Base-by-base conservation (phyloP, 2,797 vertebrate genomes). In the Hypotaenidia okinawae region DNA sequence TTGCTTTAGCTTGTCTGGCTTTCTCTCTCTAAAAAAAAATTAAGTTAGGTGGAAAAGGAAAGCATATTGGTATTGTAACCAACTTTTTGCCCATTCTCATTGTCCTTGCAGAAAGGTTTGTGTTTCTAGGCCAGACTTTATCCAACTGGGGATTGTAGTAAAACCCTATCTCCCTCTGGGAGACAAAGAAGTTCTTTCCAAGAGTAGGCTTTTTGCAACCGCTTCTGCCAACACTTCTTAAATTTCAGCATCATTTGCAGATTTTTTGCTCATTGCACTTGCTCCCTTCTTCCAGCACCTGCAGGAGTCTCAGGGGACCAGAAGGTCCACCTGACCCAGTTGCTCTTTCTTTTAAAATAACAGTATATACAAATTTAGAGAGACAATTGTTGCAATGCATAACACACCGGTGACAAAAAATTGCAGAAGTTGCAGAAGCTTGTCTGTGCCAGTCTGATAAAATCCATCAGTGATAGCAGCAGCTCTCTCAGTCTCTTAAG, bases 141-240 rank as follows among this genome's bases (percentile, higher is more conserved):
- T 3, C 7, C n/a, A 47, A 0, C 4, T 69, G 82, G 51, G 41
- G 68, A 35, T 66, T 73, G 18, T 39, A 68, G 18, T 37, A 18
- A 81, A 79, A 43, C 6, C 4, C 21, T 52, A 18, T 32, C 7
- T 75, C 6, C 18, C 3, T 35, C 30, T 37, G 33, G 11, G 11
- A 79, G 33, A 76, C 6, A 3, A 72, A 59, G 22, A 61, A 41
- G 8, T 73, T 77, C 2, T 43, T 43, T 75, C n/a, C 35, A 57
- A 16, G 1, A 7, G 9, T 3, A 69, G 10, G 1, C 2, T 58
- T 72, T 78, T 45, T 79, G 5, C 12, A 55, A 2, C 10, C 2
- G 23, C 2, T 47, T 73, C 33, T 78, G 27, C 16, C 13, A 47
- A 9, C 6, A 14, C 63, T 87, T 73, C 69, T 30, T 63, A 18